phyloP scores from a whole-genome alignment of 2,113 vertebrate genomes.

The Vimba vimba region DNA sequence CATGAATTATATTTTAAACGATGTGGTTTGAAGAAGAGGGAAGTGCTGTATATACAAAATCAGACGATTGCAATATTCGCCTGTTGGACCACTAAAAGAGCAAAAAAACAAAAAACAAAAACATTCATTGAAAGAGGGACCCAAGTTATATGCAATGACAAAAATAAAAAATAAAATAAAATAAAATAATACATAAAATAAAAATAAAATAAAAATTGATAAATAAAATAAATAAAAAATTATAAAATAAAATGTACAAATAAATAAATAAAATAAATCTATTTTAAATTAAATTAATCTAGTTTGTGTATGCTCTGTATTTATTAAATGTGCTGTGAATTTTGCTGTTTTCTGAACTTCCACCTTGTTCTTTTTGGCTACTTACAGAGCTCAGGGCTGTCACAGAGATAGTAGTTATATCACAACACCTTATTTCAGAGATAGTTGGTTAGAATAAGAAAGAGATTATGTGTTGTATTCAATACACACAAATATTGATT shows the following conservation, averaged over 20 bases:
- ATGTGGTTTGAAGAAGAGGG: background rate
- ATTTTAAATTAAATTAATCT: too few species aligned
- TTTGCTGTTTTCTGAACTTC: too few species aligned
- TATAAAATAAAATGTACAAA: too few species aligned
- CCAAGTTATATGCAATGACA: background rate
- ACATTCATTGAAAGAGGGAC: background rate
- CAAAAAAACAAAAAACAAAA: background rate
- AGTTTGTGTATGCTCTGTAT: too few species aligned
- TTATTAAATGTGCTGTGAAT: too few species aligned
- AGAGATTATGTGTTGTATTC: background rate
- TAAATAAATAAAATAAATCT: background rate
- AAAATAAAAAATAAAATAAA: too few species aligned
- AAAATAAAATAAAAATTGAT: background rate
- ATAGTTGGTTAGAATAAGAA: background rate
- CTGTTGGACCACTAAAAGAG: background rate
- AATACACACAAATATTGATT: background rate
- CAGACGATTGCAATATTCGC: too few species aligned
- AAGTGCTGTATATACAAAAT: background rate
- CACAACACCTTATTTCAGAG: too few species aligned
- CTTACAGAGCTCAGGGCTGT: too few species aligned
- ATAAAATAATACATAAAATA: background rate
- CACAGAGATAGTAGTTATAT: too few species aligned
- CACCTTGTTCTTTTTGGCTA: too few species aligned
- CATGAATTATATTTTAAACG: background rate
- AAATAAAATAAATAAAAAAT: too few species aligned